phyloP scores from a whole-genome alignment of 2,113 vertebrate species.

The Shinisaurus crocodilurus region DNA sequence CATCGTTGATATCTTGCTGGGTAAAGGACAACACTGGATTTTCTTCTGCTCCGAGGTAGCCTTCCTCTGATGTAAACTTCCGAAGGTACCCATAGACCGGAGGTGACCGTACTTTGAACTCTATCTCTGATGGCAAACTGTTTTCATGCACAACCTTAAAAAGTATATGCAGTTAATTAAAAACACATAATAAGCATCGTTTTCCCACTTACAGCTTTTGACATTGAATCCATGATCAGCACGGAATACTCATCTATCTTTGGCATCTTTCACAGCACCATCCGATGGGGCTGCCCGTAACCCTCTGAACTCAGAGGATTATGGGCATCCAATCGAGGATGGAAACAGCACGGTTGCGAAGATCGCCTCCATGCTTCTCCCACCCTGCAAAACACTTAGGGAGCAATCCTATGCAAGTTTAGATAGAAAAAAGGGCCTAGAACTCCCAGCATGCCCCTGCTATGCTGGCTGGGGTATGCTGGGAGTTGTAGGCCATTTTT shows the following conservation, averaged over 20 bases:
- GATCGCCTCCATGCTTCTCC: no score
- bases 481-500: no score
- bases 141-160: slow-evolving; percentile 86
- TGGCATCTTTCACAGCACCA: neutral
- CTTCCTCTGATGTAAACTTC: slow-evolving; percentile 75
- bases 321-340: no score
- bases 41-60: slow-evolving; percentile 68
- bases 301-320: no score
- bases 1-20: slow-evolving; percentile 83
- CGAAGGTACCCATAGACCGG: slow-evolving; percentile 83
- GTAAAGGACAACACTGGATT: slow-evolving; percentile 82
- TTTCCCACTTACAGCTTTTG: slow-evolving; percentile 9
- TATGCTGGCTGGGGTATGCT: no score
- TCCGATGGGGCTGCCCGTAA: no score
- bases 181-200: neutral
- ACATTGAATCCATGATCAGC: neutral
- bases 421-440: no score
- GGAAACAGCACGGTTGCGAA: no score
- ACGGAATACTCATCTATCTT: neutral
- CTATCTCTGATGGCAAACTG: slow-evolving; percentile 83
- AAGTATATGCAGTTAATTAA: slow-evolving; percentile 48
- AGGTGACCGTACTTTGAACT: slow-evolving; percentile 77
- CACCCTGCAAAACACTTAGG: no score
- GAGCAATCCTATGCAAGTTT: no score
- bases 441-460: no score